These are phyloP conservation scores for Calidris pugnax DNA, from an alignment of 2,113 vertebrate species.

Conservation along the genomic window DNA sequence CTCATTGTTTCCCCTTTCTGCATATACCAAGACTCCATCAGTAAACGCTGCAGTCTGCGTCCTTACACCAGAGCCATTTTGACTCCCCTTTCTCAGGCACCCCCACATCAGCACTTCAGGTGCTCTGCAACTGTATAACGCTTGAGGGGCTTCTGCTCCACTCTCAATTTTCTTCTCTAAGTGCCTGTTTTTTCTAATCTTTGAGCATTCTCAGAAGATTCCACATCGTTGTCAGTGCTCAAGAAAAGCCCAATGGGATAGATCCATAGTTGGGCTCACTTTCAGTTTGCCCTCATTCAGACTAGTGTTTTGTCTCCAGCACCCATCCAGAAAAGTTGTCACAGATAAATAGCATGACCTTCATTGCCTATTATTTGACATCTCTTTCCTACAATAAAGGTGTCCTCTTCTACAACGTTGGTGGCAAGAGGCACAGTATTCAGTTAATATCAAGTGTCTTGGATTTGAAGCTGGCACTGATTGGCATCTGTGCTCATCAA, in stretches of 20 bases:
- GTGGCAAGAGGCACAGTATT: not conserved
- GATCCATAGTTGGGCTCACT: not conserved
- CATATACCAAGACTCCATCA: not conserved
- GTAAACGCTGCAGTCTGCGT: not conserved
- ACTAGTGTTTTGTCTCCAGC: not conserved
- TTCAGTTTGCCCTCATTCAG: not conserved
- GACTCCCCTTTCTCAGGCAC: not conserved
- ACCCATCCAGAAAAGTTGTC: not conserved
- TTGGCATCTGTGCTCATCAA: not conserved
- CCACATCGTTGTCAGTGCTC: not conserved
- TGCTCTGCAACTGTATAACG: not conserved
- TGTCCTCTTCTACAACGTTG: not conserved
- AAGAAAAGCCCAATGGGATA: not conserved
- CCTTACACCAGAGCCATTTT: not conserved
- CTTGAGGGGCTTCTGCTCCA: not conserved
- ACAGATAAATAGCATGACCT: not conserved
- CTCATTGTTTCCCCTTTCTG: not conserved
- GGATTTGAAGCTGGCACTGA: not conserved
- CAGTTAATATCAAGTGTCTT: not conserved
- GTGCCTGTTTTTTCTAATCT: not conserved
- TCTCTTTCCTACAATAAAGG: not conserved
- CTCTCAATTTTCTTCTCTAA: not conserved
- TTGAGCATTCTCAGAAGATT: not conserved
- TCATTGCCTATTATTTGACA: not conserved
- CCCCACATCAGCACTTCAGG: fast-evolving